Evolutionary conservation across 2,888 invertebrate genomes (phyloP), one percentile per base, ranked within the genome.

Genomic region (Dendrolimus houi): DNA sequence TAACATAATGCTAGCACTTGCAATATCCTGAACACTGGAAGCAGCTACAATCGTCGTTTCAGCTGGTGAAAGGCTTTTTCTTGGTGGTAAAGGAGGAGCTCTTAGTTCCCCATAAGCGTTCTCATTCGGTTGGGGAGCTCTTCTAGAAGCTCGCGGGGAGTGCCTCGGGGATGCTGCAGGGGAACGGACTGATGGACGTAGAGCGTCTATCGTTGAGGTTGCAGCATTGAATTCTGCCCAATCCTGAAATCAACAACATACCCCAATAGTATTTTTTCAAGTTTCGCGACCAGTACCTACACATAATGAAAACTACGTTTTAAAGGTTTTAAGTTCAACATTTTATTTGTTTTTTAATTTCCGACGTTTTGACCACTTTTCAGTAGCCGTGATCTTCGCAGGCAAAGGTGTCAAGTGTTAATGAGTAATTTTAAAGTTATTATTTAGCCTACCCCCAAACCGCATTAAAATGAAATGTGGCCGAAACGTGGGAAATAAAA

Each of bases 221-320:
- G 93, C 93, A 12, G 93, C 92, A 80, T 93, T 93, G 83, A 93
- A 93, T 61, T 92, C 93, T 12, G 87, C 86, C 83, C 92, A 93
- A 63, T 93, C 93, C 93, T 93, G 73, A 3, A 55, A 59, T 14
- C 6, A 29, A 29, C 3, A 29, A 29, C 3, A 29, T 29, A 29
- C 6, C 29, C 6, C 3, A 29, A 29, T 29, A 29, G 29, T 29
- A 29, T 29, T 14, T 14, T 14, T 1, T 14, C 1, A 14, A 14
- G 14, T 14, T 14, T 14, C 14, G 14, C 14, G 14, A 14, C 14
- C 14, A 14, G 14, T 14, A 14, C n/a, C n/a, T n/a, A n/a, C 14
- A 14, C 14, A 14, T 14, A 14, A 14, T 14, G 1, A 14, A 17
- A 17, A 17, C 17, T 2, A 17, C 17, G 1, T 17, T 17, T 17